These are phyloP conservation scores for Mohoua ochrocephala DNA, from an alignment of 2,113 vertebrate species.

Conservation along the genomic window DNA sequence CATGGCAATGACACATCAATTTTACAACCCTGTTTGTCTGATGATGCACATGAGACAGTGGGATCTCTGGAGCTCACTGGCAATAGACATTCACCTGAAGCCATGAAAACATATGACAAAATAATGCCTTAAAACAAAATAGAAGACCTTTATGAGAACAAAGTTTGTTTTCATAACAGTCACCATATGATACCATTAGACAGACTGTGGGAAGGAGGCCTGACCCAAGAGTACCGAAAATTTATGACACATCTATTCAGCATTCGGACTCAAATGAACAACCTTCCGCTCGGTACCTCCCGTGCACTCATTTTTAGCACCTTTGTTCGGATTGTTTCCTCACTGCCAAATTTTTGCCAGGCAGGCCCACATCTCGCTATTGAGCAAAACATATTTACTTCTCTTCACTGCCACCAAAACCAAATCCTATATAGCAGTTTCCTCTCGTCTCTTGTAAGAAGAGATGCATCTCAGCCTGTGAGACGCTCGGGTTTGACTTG, in stretches of 20 bases:
- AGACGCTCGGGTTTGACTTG: fast-evolving
- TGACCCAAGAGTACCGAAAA: neutral
- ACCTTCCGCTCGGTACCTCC: neutral
- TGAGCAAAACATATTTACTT: neutral
- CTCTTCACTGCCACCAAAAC: too few species aligned
- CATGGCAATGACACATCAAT: neutral
- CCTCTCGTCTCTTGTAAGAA: neutral
- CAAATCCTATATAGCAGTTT: neutral
- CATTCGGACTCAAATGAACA: neutral
- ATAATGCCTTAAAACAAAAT: neutral
- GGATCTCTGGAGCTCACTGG: neutral
- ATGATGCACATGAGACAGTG: neutral
- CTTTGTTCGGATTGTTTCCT: neutral
- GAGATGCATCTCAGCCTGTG: neutral
- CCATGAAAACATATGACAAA: neutral
- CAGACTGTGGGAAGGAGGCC: neutral
- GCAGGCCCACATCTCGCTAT: neutral
- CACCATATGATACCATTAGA: neutral
- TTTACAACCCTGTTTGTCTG: neutral
- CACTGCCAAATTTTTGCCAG: neutral
- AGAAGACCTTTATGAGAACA: neutral
- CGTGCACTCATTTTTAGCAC: neutral
- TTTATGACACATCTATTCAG: neutral
- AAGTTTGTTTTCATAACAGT: neutral
- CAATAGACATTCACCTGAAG: neutral